These are phyloP conservation scores for Tenthredo livida DNA, from an alignment of 2,888 invertebrate species.

Conservation along the genomic window DNA sequence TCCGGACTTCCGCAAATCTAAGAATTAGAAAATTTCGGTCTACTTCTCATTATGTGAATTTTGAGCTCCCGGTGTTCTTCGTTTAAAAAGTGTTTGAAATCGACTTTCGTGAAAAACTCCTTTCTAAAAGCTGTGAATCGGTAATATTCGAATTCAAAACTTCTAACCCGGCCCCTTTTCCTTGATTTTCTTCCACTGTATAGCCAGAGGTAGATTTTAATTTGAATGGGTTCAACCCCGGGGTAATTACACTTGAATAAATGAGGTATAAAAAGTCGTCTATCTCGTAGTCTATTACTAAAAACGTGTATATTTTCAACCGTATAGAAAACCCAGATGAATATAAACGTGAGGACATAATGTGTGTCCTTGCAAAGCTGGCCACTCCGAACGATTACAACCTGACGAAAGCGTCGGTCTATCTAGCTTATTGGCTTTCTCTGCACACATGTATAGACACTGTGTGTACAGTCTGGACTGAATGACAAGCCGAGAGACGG, in stretches of 20 bases:
- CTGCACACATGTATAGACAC: slow-evolving; percentile 11
- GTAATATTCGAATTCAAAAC: too few species aligned
- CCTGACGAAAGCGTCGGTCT: slow-evolving; percentile 33
- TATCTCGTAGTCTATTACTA: not conserved
- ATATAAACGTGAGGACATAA: not conserved
- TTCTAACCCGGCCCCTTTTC: not conserved
- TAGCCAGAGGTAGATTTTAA: too few species aligned
- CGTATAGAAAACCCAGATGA: not conserved
- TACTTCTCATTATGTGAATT: too few species aligned
- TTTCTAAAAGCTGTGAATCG: too few species aligned
- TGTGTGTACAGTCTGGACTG: slow-evolving; percentile 9
- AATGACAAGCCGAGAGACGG: slow-evolving; percentile 5
- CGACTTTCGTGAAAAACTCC: too few species aligned
- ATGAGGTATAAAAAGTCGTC: not conserved
- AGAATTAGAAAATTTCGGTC: too few species aligned
- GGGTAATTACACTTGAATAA: not conserved
- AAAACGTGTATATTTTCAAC: not conserved
- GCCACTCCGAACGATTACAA: slow-evolving; percentile 41
- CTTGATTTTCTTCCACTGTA: not conserved
- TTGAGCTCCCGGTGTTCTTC: too few species aligned
- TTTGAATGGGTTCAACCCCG: too few species aligned
- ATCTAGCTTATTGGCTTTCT: slow-evolving; percentile 44
- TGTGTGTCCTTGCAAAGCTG: not conserved
- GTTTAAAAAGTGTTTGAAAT: too few species aligned
- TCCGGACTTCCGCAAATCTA: too few species aligned